Conservation (phyloP, 2,888 invertebrate species). For the Cerceris ruficornis region DNA sequence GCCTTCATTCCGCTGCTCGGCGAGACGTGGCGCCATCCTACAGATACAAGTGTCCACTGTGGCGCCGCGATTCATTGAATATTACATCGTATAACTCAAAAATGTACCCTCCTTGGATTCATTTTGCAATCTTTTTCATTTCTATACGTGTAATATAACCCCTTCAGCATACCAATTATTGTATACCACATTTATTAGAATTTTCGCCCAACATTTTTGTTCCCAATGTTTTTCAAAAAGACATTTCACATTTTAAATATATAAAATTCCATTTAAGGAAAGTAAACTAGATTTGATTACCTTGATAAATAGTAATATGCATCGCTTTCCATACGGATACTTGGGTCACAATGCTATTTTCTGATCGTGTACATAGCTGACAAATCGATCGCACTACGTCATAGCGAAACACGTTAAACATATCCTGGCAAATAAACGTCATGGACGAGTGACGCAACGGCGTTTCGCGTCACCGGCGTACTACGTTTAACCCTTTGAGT, state of each 20-base stretch:
- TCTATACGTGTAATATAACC: neutral
- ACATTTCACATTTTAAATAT: too few species aligned
- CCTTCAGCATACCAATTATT: neutral
- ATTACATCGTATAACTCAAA: conserved; percentile 17
- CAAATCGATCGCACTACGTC: neutral
- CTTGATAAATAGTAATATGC: too few species aligned
- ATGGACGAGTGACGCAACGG: neutral
- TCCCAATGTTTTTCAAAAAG: too few species aligned
- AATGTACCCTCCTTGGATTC: neutral
- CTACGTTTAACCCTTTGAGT: neutral
- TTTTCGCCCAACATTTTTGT: too few species aligned
- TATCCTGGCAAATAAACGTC: neutral
- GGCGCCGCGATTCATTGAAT: conserved; percentile 30
- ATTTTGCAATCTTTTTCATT: neutral
- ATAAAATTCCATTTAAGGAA: too few species aligned
- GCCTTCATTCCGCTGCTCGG: conserved; percentile 30
- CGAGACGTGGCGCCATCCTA: conserved; percentile 37
- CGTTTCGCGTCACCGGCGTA: neutral
- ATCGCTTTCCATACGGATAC: too few species aligned
- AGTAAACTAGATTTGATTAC: too few species aligned
- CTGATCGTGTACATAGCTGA: neutral
- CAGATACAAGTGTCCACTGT: conserved; percentile 17
- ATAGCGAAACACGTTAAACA: neutral
- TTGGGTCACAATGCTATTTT: neutral
- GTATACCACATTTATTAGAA: too few species aligned